Evolutionary conservation across 2,888 invertebrate genomes (phyloP).

Genomic region (Diabrotica balteata): DNA sequence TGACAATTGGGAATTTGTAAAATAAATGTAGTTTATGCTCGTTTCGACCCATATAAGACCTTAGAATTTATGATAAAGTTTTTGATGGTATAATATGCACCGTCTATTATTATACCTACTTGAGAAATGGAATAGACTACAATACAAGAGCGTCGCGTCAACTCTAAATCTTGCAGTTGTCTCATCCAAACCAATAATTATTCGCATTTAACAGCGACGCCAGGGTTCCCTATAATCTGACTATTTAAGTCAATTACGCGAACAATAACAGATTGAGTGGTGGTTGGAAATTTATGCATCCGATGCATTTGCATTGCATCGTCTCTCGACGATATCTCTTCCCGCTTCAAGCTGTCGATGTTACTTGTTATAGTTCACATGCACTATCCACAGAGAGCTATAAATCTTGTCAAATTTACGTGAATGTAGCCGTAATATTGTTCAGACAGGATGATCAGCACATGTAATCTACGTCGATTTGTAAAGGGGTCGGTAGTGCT

Average conservation of each 20-base stretch:
- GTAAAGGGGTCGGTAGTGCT: too few species aligned
- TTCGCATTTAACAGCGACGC: slow-evolving; percentile 3
- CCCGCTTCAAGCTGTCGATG: neutral
- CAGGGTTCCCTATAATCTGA: slow-evolving; percentile 4
- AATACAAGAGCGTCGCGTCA: neutral
- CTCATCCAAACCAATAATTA: slow-evolving; percentile 5
- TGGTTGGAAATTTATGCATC: slow-evolving; percentile 2
- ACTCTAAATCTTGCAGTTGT: slow-evolving; percentile 9
- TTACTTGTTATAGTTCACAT: slow-evolving; percentile 8
- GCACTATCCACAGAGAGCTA: slow-evolving; percentile 6
- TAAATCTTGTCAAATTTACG: slow-evolving; percentile 2
- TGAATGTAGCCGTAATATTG: neutral
- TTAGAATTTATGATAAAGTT: too few species aligned
- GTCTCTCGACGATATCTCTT: slow-evolving; percentile 8
- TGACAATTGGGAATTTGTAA: too few species aligned
- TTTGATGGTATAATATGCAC: too few species aligned
- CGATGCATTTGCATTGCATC: slow-evolving; percentile 3
- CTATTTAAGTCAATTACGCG: slow-evolving; percentile 19
- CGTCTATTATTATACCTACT: too few species aligned
- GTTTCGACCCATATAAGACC: too few species aligned
- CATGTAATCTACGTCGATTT: too few species aligned
- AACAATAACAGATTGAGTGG: slow-evolving; percentile 20
- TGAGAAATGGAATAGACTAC: neutral
- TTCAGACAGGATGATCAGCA: neutral
- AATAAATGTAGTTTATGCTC: too few species aligned